Evolutionary conservation across 2,113 vertebrate genomes (phyloP).

Genomic region (Leptodactylus fuscus): DNA sequence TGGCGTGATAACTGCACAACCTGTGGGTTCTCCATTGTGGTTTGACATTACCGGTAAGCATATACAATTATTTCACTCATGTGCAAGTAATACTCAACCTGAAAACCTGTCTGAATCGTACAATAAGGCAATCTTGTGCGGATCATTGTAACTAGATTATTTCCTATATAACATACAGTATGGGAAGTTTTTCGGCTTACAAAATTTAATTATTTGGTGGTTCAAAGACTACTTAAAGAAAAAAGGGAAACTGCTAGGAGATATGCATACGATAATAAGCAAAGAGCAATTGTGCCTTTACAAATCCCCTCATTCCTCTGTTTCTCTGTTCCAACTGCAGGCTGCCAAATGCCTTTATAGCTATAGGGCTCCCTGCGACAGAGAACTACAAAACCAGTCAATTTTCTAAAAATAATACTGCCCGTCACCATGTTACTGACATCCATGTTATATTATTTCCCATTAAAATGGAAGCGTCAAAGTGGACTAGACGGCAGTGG

Average conservation of each 20-base stretch:
- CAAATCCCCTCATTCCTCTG: too few relatives aligned
- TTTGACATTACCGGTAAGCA: conserved; percentile 94
- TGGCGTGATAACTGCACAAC: conserved; percentile 89
- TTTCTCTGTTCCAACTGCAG: too few relatives aligned
- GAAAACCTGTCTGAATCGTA: not conserved
- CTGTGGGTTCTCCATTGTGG: conserved; percentile 85
- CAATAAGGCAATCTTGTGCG: not conserved
- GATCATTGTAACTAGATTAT: not conserved
- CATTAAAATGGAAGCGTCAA: not conserved
- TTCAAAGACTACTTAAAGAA: not conserved
- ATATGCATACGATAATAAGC: not conserved
- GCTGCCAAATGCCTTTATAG: too few relatives aligned
- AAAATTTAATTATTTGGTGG: not conserved
- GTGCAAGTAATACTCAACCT: conserved; percentile 1
- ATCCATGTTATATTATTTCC: not conserved
- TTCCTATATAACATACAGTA: not conserved
- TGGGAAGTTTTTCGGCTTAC: not conserved
- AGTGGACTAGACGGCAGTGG: not conserved
- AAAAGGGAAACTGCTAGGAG: not conserved
- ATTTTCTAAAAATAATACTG: not conserved
- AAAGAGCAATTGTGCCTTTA: not conserved
- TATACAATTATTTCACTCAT: conserved; percentile 26
- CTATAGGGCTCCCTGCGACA: too few relatives aligned
- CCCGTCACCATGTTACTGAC: not conserved
- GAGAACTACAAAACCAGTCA: too few relatives aligned